These are phyloP conservation scores for Ochropacha duplaris DNA, from an alignment of 2,888 invertebrate species.

Conservation along the genomic window DNA sequence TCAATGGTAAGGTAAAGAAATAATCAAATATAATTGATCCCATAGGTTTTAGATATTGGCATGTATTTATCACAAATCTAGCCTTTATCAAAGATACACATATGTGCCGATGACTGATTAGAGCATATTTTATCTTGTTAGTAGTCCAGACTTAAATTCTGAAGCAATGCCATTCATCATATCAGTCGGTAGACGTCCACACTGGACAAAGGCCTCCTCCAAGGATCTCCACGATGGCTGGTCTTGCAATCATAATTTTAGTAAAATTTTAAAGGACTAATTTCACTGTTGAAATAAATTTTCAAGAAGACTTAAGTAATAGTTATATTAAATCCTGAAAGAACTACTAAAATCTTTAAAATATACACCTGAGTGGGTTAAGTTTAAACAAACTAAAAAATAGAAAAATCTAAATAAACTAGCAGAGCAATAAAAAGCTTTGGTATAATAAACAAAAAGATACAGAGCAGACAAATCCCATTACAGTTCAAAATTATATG, in stretches of 20 bases:
- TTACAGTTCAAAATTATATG: constrained; percentile 1
- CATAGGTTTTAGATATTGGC: no score
- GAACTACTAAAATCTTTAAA: not conserved
- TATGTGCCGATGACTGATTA: not conserved
- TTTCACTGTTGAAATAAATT: no score
- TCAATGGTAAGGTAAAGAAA: no score
- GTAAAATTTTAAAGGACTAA: no score
- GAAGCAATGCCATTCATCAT: no score
- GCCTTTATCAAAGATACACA: not conserved
- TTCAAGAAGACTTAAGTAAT: no score
- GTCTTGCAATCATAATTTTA: no score
- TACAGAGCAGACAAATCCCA: not conserved
- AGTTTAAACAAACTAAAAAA: not conserved
- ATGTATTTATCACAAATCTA: no score
- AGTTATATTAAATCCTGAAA: not conserved
- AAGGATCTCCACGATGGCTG: no score
- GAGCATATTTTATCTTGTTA: not conserved
- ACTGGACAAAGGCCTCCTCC: no score
- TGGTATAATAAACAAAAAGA: not conserved
- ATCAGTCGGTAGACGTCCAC: no score
- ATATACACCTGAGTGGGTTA: not conserved
- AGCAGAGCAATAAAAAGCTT: not conserved
- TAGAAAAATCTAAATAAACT: not conserved
- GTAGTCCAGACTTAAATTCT: not conserved
- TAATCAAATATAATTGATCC: no score